Evolutionary conservation across 1,140 invertebrate species (phyloP).

Genomic region (Hesperophylax magnus): DNA sequence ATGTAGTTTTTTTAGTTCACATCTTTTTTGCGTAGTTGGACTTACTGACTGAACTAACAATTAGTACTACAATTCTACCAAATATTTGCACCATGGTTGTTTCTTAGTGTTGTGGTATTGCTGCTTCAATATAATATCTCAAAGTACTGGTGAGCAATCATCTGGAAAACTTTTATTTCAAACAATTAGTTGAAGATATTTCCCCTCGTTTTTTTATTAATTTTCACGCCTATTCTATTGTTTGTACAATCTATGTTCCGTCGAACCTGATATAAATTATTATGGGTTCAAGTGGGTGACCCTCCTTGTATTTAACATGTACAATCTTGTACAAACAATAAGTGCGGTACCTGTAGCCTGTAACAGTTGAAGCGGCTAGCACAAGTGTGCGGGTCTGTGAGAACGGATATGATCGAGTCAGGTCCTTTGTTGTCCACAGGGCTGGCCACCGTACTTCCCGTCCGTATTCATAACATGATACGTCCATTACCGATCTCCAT

Average conservation of each 20-base stretch:
- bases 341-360: conserved; percentile 15
- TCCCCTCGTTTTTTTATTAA: too few species aligned
- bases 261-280: background rate
- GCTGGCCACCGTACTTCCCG: conserved; percentile 44
- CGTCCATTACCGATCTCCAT: conserved; percentile 42
- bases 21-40: too few species aligned
- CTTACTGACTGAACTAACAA: too few species aligned
- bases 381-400: conserved; percentile 37
- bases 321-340: conserved; percentile 29
- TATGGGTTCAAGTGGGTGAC: background rate
- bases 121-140: too few species aligned
- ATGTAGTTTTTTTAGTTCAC: too few species aligned
- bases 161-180: too few species aligned
- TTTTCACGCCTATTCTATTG: too few species aligned
- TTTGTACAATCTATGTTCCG: background rate
- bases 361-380: background rate
- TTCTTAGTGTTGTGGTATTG: too few species aligned
- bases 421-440: conserved; percentile 23
- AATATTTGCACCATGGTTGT: too few species aligned
- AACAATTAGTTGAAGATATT: too few species aligned
- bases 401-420: conserved; percentile 46
- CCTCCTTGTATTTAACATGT: background rate
- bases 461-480: conserved; percentile 49
- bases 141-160: too few species aligned
- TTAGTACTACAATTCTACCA: too few species aligned